Conservation (phyloP, 2,888 invertebrate species). For the Chirona hameri region DNA sequence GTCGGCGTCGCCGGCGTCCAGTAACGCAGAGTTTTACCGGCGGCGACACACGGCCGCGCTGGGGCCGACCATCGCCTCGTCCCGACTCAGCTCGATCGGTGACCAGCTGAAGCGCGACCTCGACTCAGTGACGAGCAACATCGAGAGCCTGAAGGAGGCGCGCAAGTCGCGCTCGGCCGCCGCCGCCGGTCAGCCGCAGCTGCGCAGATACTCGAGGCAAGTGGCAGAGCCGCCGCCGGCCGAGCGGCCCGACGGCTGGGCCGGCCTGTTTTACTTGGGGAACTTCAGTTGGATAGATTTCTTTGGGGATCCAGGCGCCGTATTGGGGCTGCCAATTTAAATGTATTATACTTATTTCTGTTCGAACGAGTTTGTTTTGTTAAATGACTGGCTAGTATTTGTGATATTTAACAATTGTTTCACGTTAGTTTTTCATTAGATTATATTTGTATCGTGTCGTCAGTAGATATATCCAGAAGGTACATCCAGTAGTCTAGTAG, state of each 20-base stretch:
- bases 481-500: too few species aligned
- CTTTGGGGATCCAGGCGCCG: background rate
- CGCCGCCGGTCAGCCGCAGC: background rate
- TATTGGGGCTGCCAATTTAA: too few species aligned
- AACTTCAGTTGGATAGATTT: background rate
- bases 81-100: background rate
- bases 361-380: too few species aligned
- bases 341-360: too few species aligned
- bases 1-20: background rate
- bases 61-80: background rate
- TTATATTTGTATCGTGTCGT: too few species aligned
- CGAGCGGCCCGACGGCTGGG: too few species aligned
- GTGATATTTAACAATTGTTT: too few species aligned
- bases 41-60: conserved; percentile 22
- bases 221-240: background rate
- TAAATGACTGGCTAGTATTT: too few species aligned
- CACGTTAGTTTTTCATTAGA: too few species aligned
- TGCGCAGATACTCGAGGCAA: background rate
- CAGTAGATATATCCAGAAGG: too few species aligned
- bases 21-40: background rate
- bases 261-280: too few species aligned
- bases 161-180: background rate
- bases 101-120: conserved; percentile 24
- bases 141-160: conserved; percentile 27
- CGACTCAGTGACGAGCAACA: conserved; percentile 12